Evolutionary conservation across 2,888 invertebrate genomes (phyloP), one percentile per base, ranked within the genome.

Genomic region (Aphodius sticticus): DNA sequence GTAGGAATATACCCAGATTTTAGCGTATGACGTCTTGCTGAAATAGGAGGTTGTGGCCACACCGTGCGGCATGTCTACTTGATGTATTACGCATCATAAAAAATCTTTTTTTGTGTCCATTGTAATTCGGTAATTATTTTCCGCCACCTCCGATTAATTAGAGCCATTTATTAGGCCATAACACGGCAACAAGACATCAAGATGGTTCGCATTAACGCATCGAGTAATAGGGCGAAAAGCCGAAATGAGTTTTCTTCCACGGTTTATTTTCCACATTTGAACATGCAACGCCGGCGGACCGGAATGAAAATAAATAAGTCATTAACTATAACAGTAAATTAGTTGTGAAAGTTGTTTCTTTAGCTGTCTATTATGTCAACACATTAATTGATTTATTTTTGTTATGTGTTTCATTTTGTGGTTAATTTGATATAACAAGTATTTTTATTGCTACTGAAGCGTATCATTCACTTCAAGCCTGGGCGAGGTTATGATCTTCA

Each of bases 61-160:
- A 53, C 53, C 53, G 7, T 53, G 53, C 53, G 7, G 53, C 53
- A 7, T 53, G 38, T 38, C 38, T 38, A 38, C 38, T 6, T 38
- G 53, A 53, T 53, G 12, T 53, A 53, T 53, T 53, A 53, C 7
- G 53, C 12, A 53, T 53, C 53, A 53, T 53, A 53, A 53, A 53
- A 53, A 53, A 9, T 53, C 53, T 12, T 12, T 53, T 53, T 53
- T 5, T 53, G 53, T 5, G 53, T 12, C 53, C 53, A 53, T 53
- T 53, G 53, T 53, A 53, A 53, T 53, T 53, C 53, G 53, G 53
- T 53, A 53, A 53, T 53, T 53, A 53, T 53, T 53, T 53, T 53
- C 53, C 53, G 12, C 53, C 53, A 53, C 12, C 53, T 9, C 7
- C 53, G 53, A 53, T 53, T 53, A 53, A 53, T 53, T 53, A 53